phyloP scores from a whole-genome alignment of 2,113 vertebrate genomes.

The Pseudolaguvia tuberculata region DNA sequence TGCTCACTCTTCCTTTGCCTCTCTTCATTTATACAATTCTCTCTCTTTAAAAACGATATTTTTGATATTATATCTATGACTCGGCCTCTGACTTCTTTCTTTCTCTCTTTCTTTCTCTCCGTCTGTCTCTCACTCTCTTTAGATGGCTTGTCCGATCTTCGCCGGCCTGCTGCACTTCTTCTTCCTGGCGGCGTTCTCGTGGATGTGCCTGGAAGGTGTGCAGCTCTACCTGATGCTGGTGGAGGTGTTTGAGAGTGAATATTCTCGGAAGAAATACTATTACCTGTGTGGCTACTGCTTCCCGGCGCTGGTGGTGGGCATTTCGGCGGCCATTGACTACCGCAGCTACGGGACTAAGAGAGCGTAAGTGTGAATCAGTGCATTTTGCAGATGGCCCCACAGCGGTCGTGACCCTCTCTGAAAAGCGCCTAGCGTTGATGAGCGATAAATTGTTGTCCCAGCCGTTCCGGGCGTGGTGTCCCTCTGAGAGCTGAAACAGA shows the following conservation, averaged over 20 bases:
- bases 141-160: conserved; percentile 89
- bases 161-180: conserved; percentile 89
- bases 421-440: conserved; percentile 15
- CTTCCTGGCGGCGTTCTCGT: conserved; percentile 90
- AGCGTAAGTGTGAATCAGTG: conserved; percentile 74
- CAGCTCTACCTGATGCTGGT: conserved; percentile 91
- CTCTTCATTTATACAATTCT: too few relatives aligned
- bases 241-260: too few relatives aligned
- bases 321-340: conserved; percentile 88
- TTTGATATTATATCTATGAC: too few relatives aligned
- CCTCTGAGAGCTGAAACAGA: conserved; percentile 35
- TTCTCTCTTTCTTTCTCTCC: conserved; percentile 8
- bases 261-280: conserved; percentile 90
- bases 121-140: too few relatives aligned
- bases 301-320: conserved; percentile 86
- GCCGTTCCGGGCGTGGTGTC: conserved; percentile 18
- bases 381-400: conserved; percentile 12
- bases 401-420: not conserved
- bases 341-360: conserved; percentile 92
- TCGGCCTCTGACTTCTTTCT: not conserved
- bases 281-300: conserved; percentile 91
- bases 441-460: not conserved
- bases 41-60: too few relatives aligned
- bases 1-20: not conserved
- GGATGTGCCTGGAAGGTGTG: conserved; percentile 90